Conservation (phyloP, 2,113 vertebrate genomes). For the Apodemus sylvaticus region DNA sequence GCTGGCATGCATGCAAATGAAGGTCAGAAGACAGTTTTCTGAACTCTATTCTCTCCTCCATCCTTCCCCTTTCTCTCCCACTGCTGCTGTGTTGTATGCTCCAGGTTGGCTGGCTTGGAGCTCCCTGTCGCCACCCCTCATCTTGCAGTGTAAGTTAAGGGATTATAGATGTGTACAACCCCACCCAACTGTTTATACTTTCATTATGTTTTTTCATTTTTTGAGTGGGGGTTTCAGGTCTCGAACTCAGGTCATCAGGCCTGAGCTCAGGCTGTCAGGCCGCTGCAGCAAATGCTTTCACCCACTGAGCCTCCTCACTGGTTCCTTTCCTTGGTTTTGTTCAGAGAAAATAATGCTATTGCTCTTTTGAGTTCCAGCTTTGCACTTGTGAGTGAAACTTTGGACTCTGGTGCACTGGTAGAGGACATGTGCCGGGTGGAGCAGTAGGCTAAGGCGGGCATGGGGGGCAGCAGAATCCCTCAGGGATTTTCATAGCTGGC, state of each 20-base stretch:
- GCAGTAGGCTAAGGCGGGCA: neutral
- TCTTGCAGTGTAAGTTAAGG: neutral
- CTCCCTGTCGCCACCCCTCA: neutral
- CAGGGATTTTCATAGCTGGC: rapidly evolving
- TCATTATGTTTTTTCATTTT: neutral
- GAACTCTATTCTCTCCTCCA: neutral
- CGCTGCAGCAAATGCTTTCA: neutral
- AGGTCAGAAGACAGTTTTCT: neutral
- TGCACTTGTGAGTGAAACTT: neutral
- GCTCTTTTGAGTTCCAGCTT: neutral
- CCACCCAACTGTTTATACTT: neutral
- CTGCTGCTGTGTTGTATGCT: neutral
- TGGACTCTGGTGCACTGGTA: neutral
- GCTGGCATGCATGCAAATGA: too few relatives aligned
- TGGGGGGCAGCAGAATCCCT: too few relatives aligned
- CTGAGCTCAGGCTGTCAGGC: neutral
- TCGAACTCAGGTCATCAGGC: neutral
- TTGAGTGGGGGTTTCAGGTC: neutral
- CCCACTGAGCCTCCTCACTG: neutral
- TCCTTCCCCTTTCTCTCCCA: too few relatives aligned
- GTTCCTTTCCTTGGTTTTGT: neutral
- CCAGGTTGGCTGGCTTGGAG: neutral
- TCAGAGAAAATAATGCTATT: slow-evolving; percentile 10
- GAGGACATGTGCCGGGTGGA: neutral
- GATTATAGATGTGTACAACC: neutral